These are phyloP conservation scores for Anthopleura xanthogrammica DNA, from an alignment of 92 coral and sea anemone genomes.

Conservation along the genomic window DNA sequence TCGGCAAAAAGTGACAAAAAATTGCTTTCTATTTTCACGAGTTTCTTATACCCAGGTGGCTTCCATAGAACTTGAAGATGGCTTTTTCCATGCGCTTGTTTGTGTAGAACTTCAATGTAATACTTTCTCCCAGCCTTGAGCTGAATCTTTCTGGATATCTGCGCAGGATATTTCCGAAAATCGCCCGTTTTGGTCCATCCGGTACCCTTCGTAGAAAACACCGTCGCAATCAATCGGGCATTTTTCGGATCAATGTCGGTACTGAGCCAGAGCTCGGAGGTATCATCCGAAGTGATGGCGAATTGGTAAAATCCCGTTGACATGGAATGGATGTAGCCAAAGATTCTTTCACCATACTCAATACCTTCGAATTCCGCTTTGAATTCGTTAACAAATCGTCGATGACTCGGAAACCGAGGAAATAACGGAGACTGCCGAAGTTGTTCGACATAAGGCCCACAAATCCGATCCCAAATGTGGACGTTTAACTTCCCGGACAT, in stretches of 20 bases:
- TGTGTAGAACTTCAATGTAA: conserved; percentile 77
- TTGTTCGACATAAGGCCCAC: conserved; percentile 76
- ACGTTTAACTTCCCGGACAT: conserved; percentile 72
- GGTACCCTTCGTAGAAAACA: conserved; percentile 57
- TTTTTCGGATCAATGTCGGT: conserved; percentile 74
- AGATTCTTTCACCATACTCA: conserved; percentile 78
- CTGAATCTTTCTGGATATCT: conserved; percentile 60
- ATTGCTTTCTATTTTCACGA: conserved; percentile 43
- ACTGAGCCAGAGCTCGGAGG: conserved; percentile 89
- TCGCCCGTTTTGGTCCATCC: conserved; percentile 58
- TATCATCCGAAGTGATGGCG: conserved; percentile 81
- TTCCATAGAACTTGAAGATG: conserved; percentile 82
- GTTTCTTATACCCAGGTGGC: conserved; percentile 44
- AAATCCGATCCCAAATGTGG: conserved; percentile 79
- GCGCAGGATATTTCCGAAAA: conserved; percentile 59
- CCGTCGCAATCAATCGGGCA: conserved; percentile 76
- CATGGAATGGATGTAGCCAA: conserved; percentile 71
- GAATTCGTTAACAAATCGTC: conserved; percentile 47
- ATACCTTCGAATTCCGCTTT: conserved; percentile 58
- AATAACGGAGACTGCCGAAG: conserved; percentile 81
- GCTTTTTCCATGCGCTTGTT: conserved; percentile 69
- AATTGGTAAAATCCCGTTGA: conserved; percentile 67
- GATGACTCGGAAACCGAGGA: conserved; percentile 73
- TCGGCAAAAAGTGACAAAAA: conserved; percentile 63
- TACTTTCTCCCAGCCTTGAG: conserved; percentile 60